Conservation (phyloP, 2,797 vertebrate species). For the Rhinogobio ventralis region DNA sequence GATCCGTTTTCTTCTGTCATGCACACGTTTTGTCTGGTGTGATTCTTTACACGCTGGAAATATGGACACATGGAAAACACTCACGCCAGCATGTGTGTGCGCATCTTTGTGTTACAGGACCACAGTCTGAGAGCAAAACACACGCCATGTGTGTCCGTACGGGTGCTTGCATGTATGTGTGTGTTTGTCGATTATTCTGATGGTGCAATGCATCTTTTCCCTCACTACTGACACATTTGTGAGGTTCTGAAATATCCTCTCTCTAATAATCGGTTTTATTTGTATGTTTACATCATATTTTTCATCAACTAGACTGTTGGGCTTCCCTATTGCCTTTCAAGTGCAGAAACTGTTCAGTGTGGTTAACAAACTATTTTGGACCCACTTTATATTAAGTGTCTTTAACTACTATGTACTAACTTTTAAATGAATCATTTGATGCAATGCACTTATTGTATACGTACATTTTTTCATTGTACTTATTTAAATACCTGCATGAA, state of each 20-base stretch:
- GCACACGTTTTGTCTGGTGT: background rate
- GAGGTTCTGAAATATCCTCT: conserved; percentile 22
- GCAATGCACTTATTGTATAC: background rate
- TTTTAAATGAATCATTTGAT: background rate
- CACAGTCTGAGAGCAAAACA: background rate
- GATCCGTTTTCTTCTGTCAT: conserved; percentile 5
- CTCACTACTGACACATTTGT: conserved; percentile 33
- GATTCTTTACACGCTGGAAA: background rate
- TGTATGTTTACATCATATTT: background rate
- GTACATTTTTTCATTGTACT: background rate
- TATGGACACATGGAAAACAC: conserved; percentile 3
- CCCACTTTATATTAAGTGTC: conserved; percentile 11
- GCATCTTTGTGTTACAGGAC: background rate
- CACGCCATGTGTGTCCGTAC: conserved; percentile 16
- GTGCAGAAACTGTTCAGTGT: background rate
- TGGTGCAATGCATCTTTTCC: conserved; percentile 29
- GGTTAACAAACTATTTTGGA: background rate
- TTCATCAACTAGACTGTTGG: conserved; percentile 6
- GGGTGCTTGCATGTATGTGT: conserved; percentile 29
- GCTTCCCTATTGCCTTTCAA: conserved; percentile 27
- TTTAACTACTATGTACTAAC: conserved; percentile 3
- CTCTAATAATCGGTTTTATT: background rate
- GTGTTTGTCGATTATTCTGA: conserved; percentile 24
- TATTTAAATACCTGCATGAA: background rate
- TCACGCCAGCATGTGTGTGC: conserved; percentile 4